phyloP scores from a whole-genome alignment of 1,140 invertebrate species.

The Drosophila teissieri region DNA sequence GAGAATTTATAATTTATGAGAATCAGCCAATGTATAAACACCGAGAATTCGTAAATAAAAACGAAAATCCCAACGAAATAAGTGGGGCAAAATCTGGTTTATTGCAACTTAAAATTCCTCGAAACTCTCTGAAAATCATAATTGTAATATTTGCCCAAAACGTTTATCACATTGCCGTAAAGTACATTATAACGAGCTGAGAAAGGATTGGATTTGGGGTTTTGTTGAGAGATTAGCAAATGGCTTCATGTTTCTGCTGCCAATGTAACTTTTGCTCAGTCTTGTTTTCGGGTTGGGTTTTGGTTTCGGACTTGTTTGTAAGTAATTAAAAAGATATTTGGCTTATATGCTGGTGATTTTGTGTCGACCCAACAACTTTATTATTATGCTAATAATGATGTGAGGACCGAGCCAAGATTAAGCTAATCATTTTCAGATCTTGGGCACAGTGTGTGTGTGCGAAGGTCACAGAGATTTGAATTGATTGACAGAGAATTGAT shows the following conservation, averaged over 20 bases:
- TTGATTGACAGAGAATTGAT: too few species aligned
- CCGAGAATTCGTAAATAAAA: conserved; percentile 54
- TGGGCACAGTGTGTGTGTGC: not conserved
- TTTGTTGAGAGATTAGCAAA: conserved; percentile 56
- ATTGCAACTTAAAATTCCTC: conserved; percentile 17
- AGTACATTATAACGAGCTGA: conserved; percentile 4
- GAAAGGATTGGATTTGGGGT: conserved; percentile 16
- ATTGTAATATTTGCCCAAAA: conserved; percentile 50
- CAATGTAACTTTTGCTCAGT: conserved; percentile 25
- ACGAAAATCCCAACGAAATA: conserved; percentile 51
- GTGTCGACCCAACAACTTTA: conserved; percentile 37
- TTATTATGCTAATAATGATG: conserved; percentile 31
- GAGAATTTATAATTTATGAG: conserved; percentile 63
- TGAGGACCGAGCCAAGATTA: not conserved
- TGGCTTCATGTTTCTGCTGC: conserved; percentile 28
- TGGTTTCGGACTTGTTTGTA: conserved; percentile 49
- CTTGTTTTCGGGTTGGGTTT: conserved; percentile 29
- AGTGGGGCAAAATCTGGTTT: conserved; percentile 5
- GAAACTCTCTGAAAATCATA: conserved; percentile 37
- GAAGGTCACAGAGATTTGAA: not conserved
- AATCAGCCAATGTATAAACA: conserved; percentile 27
- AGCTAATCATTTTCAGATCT: conserved; percentile 44
- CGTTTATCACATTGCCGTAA: conserved; percentile 53
- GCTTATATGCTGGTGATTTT: conserved; percentile 26
- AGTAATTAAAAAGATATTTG: conserved; percentile 64